Conservation (phyloP, 1,140 invertebrate genomes). For the Hesperophylax magnus region DNA sequence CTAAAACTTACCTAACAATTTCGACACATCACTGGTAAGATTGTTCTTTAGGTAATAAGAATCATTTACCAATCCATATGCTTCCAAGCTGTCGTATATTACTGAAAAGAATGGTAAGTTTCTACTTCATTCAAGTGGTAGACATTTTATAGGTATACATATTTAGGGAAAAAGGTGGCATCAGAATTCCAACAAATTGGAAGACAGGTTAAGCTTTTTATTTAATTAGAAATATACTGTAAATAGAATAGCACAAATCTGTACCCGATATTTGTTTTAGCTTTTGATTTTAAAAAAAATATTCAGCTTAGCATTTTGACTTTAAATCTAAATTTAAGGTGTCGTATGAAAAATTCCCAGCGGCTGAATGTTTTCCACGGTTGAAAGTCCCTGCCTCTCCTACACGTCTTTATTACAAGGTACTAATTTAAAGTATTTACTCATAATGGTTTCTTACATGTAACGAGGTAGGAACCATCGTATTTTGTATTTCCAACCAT, state of each 20-base stretch:
- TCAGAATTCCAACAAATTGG: no score
- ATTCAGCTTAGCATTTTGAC: no score
- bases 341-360: no score
- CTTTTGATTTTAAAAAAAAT: no score
- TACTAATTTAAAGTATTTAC: not conserved
- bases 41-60: not conserved
- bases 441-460: not conserved
- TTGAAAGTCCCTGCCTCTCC: no score
- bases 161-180: no score
- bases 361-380: not conserved
- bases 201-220: not conserved
- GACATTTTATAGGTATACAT: no score
- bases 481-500: slow-evolving; percentile 50
- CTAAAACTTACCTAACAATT: not conserved
- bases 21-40: not conserved
- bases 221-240: no score
- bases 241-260: no score
- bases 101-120: not conserved
- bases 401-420: not conserved
- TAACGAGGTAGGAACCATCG: slow-evolving; percentile 48
- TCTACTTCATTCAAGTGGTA: no score
- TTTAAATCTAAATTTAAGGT: no score
- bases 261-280: no score
- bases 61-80: not conserved
- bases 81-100: not conserved